Percentiles rank a stretch among this genome's conserved stretches.
Evolutionary conservation across 2,888 invertebrate genomes (phyloP).

Genomic region (Trisateles emortualis): DNA sequence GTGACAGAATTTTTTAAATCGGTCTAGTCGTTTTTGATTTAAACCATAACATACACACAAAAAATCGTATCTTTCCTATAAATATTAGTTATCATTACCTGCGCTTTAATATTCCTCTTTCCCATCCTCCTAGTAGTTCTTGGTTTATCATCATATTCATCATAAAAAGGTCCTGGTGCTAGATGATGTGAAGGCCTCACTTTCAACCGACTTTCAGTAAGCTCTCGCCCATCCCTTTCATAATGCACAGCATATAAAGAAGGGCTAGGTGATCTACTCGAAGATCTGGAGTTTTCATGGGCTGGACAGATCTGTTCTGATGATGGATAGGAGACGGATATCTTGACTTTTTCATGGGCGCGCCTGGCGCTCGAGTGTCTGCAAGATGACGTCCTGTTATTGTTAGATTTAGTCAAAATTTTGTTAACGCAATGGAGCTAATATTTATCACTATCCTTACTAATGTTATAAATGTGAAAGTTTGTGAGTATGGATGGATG

Average conservation of each 20-base stretch:
- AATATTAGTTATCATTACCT: constrained; percentile 81
- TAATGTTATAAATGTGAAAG: too few species aligned
- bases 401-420: constrained; percentile 12
- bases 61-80: too few species aligned
- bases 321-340: constrained; percentile 94
- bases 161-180: constrained; percentile 80
- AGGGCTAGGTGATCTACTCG: constrained; percentile 75
- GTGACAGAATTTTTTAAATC: too few species aligned
- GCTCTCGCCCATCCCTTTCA: constrained; percentile 88
- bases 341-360: constrained; percentile 93
- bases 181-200: constrained; percentile 82
- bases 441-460: not conserved
- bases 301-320: constrained; percentile 89
- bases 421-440: not conserved
- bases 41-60: too few species aligned
- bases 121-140: constrained; percentile 91
- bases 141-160: constrained; percentile 80
- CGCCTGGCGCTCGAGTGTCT: constrained; percentile 88
- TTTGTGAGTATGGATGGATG: too few species aligned
- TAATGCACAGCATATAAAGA: constrained; percentile 90
- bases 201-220: constrained; percentile 88
- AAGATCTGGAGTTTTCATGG: constrained; percentile 75
- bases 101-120: constrained; percentile 95
- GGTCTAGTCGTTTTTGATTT: too few species aligned
- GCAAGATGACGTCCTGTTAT: constrained; percentile 48